phyloP scores from a whole-genome alignment of 1,140 invertebrate species.

The Agrypnia vestita region DNA sequence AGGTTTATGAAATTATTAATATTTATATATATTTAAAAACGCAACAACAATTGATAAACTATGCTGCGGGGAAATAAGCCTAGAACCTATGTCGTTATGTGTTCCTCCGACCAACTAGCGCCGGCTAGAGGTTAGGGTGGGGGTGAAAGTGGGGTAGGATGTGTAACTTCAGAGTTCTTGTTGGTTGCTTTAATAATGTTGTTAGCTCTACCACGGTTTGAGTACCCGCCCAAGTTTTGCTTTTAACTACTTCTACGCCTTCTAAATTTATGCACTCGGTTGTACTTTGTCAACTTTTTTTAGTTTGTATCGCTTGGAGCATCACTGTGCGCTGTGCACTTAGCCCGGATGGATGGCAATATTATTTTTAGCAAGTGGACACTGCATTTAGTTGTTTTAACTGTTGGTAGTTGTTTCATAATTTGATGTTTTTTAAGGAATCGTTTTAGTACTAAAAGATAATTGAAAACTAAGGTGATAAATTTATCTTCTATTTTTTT shows the following conservation, averaged over 20 bases:
- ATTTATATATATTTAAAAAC: no score
- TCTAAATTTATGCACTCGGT: conserved; percentile 61
- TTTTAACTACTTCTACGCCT: conserved; percentile 62
- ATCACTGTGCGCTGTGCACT: conserved; percentile 25
- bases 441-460: no score
- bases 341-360: conserved; percentile 11
- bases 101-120: conserved; percentile 42
- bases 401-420: no score
- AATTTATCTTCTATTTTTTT: no score
- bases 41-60: conserved; percentile 14
- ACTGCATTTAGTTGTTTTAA: neutral
- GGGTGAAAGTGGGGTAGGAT: conserved; percentile 39
- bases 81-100: conserved; percentile 43
- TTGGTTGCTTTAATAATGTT: conserved; percentile 63
- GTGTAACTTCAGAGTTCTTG: conserved; percentile 62
- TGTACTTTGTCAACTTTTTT: conserved; percentile 61
- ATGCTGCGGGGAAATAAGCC: conserved; percentile 28
- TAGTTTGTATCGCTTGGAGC: conserved; percentile 1
- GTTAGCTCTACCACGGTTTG: conserved; percentile 60
- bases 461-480: no score
- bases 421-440: no score
- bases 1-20: no score
- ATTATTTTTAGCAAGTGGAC: conserved; percentile 6
- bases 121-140: neutral
- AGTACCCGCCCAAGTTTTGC: conserved; percentile 59